phyloP scores from a whole-genome alignment of 2,797 vertebrate species.

The Macropus fuliginosus region DNA sequence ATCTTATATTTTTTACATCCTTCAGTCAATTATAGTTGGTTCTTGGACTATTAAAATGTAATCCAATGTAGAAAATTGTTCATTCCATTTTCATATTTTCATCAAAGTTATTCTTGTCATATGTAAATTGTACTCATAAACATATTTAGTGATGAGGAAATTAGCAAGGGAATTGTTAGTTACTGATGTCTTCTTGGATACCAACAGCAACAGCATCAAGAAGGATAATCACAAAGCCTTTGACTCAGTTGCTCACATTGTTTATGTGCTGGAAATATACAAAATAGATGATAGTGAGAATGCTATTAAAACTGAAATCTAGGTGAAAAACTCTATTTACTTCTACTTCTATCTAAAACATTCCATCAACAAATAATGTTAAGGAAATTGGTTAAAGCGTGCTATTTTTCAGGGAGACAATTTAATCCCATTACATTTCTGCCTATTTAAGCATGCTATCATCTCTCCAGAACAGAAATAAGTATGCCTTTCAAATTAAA shows the following conservation, averaged over 20 bases:
- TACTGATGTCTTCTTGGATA: background rate
- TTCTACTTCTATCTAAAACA: background rate
- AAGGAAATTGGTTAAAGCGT: background rate
- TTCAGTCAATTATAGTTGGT: background rate
- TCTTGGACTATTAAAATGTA: background rate
- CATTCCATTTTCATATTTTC: background rate
- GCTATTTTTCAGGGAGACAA: background rate
- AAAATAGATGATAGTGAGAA: background rate
- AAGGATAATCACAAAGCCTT: background rate
- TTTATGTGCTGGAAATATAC: background rate
- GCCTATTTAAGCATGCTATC: background rate
- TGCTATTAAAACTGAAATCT: background rate
- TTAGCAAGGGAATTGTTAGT: background rate
- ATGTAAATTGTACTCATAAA: background rate
- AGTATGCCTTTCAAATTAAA: background rate
- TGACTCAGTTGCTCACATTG: background rate
- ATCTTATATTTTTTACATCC: background rate
- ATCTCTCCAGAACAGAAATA: background rate
- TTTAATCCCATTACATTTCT: background rate
- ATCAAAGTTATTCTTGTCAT: background rate
- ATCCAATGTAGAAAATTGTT: background rate
- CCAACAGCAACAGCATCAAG: background rate
- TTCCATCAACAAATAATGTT: background rate
- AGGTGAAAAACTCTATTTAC: background rate
- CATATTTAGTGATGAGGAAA: background rate